A percentile compares a stretch with the other conserved stretches of the same genome.
These are phyloP conservation scores for Drosophila paracracens DNA, from an alignment of 2,888 invertebrate genomes.

Conservation along the genomic window DNA sequence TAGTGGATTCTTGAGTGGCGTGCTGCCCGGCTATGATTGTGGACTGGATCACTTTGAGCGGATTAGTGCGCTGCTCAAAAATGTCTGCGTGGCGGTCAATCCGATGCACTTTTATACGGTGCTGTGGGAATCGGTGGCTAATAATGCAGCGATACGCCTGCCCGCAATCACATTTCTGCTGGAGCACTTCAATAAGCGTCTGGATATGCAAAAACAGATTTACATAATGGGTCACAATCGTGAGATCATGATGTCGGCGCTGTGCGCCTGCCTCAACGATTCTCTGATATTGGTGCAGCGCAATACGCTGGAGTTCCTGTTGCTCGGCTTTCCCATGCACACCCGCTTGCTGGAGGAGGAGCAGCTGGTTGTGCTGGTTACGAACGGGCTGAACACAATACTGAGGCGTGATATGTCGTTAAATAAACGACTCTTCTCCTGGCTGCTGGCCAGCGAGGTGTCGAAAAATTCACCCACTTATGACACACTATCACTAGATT, in stretches of 20 bases:
- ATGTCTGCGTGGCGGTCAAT: constrained; percentile 90
- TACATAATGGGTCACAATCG: constrained; percentile 93
- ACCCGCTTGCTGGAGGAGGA: constrained; percentile 89
- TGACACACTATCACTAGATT: constrained; percentile 72
- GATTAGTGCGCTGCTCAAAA: constrained; percentile 83
- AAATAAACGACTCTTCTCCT: constrained; percentile 93
- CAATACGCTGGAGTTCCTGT: constrained; percentile 92
- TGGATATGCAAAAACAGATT: constrained; percentile 92
- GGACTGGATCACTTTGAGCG: constrained; percentile 94
- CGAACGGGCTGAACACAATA: constrained; percentile 90
- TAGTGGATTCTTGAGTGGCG: constrained; percentile 94
- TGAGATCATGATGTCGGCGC: constrained; percentile 92
- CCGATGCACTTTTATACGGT: constrained; percentile 93
- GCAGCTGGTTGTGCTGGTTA: constrained; percentile 90
- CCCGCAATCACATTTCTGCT: constrained; percentile 93
- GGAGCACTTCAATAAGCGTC: constrained; percentile 91
- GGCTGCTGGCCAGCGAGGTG: constrained; percentile 91
- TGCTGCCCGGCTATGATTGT: constrained; percentile 94
- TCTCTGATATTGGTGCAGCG: constrained; percentile 93
- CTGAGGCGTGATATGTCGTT: constrained; percentile 95
- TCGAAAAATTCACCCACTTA: constrained; percentile 85
- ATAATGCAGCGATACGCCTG: constrained; percentile 91
- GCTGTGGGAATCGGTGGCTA: constrained; percentile 94
- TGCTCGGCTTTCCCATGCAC: constrained; percentile 94
- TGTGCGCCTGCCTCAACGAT: constrained; percentile 93